Conservation (phyloP, 2,113 vertebrate genomes). For the Rhinopomastus cyanomelas region DNA sequence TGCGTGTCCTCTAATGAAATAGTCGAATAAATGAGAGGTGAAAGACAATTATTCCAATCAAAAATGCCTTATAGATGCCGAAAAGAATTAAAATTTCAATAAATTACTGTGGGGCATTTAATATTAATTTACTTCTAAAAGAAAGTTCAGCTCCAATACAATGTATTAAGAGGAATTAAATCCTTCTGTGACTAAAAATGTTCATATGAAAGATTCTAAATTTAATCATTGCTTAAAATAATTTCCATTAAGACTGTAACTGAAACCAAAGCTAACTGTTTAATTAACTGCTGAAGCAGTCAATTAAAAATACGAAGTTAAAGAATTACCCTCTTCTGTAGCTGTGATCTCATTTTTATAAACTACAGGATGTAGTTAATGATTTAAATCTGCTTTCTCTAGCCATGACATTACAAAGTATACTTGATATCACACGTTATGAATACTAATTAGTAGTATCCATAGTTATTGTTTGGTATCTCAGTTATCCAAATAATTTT, state of each 20-base stretch:
- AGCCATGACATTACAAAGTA: constrained; percentile 57
- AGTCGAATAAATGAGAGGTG: background rate
- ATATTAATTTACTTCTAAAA: background rate
- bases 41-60: background rate
- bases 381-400: constrained; percentile 41
- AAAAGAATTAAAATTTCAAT: background rate
- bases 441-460: constrained; percentile 33
- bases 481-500: background rate
- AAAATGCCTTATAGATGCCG: background rate
- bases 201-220: background rate
- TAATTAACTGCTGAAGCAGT: constrained; percentile 69
- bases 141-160: background rate
- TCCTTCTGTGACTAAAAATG: background rate
- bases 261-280: constrained; percentile 46
- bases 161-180: background rate
- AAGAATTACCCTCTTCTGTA: constrained; percentile 43
- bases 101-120: background rate
- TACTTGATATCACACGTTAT: constrained; percentile 19
- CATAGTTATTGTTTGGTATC: background rate
- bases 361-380: constrained; percentile 40
- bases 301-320: constrained; percentile 68
- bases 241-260: constrained; percentile 55
- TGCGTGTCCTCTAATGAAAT: background rate
- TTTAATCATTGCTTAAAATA: constrained; percentile 61
- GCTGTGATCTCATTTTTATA: constrained; percentile 38